These are phyloP conservation scores for Copsychus sechellarum DNA, from an alignment of 2,113 vertebrate species.

Conservation along the genomic window DNA sequence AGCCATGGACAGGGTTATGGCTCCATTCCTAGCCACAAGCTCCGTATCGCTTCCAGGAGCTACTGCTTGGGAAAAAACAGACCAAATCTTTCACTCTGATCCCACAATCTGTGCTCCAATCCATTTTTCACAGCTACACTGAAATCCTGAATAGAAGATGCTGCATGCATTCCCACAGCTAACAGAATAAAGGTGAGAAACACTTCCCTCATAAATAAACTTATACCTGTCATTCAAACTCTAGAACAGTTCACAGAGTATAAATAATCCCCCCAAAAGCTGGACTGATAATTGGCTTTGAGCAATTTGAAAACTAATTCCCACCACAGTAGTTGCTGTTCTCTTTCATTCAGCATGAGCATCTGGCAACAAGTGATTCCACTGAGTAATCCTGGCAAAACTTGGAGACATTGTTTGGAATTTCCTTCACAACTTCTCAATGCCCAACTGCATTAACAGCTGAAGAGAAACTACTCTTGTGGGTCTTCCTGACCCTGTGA, in stretches of 20 bases:
- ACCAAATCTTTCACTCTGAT: neutral
- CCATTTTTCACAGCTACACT: neutral
- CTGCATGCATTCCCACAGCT: neutral
- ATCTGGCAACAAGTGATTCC: neutral
- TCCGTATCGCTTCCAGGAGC: neutral
- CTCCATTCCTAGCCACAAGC: constrained; percentile 30
- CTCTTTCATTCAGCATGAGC: neutral
- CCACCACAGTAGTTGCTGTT: neutral
- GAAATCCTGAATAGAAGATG: neutral
- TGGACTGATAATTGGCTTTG: neutral
- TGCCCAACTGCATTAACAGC: neutral
- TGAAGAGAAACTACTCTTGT: neutral
- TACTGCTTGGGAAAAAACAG: constrained; percentile 12
- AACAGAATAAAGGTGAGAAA: neutral
- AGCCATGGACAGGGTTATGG: neutral
- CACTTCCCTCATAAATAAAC: neutral
- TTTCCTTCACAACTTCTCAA: neutral
- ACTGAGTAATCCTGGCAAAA: neutral
- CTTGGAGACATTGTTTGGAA: neutral
- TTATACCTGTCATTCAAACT: neutral
- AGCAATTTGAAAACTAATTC: neutral
- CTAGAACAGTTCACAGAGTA: neutral
- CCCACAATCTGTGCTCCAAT: neutral
- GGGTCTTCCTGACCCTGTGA: neutral
- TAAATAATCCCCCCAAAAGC: neutral